phyloP scores from a whole-genome alignment of 2,113 vertebrate genomes.

The Recurvirostra avosetta region DNA sequence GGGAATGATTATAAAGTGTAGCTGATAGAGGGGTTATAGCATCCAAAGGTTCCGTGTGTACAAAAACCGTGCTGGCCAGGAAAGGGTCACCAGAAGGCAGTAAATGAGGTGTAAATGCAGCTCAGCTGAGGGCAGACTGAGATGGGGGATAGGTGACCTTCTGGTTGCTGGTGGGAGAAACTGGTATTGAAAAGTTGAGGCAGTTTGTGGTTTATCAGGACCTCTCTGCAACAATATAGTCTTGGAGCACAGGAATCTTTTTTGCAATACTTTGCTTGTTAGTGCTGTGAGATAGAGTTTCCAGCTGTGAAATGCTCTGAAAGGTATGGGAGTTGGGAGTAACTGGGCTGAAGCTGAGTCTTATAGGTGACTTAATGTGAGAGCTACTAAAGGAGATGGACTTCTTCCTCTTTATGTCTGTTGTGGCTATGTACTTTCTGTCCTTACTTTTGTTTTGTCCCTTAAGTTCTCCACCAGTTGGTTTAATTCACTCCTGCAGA shows the following conservation, averaged over 20 bases:
- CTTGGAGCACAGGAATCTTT: background rate
- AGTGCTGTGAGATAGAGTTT: background rate
- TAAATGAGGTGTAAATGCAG: background rate
- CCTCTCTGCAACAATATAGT: background rate
- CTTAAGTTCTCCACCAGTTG: accelerated
- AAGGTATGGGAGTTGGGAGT: accelerated
- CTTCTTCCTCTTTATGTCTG: background rate
- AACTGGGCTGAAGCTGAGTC: background rate
- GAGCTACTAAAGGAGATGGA: background rate
- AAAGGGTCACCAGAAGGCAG: background rate
- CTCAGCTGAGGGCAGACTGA: background rate
- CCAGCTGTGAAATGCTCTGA: background rate
- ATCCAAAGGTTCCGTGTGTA: background rate
- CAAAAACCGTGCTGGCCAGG: background rate
- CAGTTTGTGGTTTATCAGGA: background rate
- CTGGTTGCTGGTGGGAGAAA: background rate
- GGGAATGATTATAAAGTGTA: background rate
- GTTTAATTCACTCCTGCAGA: background rate
- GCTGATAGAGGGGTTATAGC: background rate
- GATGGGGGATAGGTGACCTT: background rate
- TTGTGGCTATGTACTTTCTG: background rate
- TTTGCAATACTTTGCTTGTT: background rate
- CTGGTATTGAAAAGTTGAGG: background rate
- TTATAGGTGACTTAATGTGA: background rate
- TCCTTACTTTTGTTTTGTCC: background rate